Base-by-base conservation (phyloP, 2,888 invertebrate species). In the Steinernema scapterisci region DNA sequence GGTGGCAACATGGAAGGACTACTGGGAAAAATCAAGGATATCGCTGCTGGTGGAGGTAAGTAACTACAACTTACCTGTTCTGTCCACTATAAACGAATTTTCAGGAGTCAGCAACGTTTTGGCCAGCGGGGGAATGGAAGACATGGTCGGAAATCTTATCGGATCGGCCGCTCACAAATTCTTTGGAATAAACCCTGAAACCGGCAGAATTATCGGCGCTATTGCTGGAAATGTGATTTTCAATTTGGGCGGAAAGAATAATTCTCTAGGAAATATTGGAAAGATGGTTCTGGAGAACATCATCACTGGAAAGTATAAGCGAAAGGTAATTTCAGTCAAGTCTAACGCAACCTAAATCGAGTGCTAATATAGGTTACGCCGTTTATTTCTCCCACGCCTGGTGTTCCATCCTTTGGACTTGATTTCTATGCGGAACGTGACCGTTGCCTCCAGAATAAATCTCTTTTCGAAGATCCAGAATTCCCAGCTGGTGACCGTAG, bases 391-490 rank as follows among this genome's bases (percentile, higher is more conserved):
- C 81, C 83, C 0, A 80, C 78, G 9, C 80, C 82, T 21, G 75
- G 79, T 31, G 74, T 78, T 31, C 76, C 76, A 19, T 73, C 72
- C 21, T 82, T 79, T 73, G 86, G 89, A 23, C 86, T 92, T 83
- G 92, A 92, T 85, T 93, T 92, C 86, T 89, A 91, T 78, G 89
- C 91, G 76, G 88, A 93, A 63, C 89, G 92, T 52, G 91, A 92
- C 73, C 91, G 92, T 73, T 93, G 93, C 87, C 88, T 93, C 19
- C 89, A 91, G 19, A 77, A 81, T 46, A 63, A 71, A n/a, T 70
- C 71, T 0, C 91, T 95, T 51, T 96, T 94, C 86, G 95, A 95
- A 86, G 96, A 96, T 89, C 93, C 93, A 0, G 93, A 94, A 86
- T 96, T 96, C 88, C 93, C 93, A 0, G 92, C 95, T 0, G 90